Evolutionary conservation across 2,888 invertebrate species (phyloP).

Genomic region (Leuctra nigra): DNA sequence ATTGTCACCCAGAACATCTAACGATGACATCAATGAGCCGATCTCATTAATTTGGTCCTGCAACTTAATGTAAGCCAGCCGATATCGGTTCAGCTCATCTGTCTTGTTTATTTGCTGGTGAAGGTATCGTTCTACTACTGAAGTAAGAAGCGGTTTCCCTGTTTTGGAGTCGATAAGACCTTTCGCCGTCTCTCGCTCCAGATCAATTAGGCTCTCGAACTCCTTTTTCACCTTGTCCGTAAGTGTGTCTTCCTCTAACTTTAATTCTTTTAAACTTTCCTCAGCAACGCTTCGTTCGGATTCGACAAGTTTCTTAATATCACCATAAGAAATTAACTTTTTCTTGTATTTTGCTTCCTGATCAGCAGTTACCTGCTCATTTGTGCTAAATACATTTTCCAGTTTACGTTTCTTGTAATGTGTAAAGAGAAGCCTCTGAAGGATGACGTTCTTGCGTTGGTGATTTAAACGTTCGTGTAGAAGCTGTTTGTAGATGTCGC

Average conservation of each 20-base stretch:
- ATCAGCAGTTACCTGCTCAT: neutral
- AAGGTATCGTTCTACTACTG: conserved; percentile 35
- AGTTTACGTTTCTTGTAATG: conserved; percentile 37
- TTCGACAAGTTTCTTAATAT: conserved; percentile 30
- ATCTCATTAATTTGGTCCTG: conserved; percentile 36
- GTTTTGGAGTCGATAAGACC: conserved; percentile 39
- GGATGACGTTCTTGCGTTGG: conserved; percentile 34
- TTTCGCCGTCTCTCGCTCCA: conserved; percentile 36
- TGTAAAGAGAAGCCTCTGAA: conserved; percentile 37
- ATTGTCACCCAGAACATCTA: conserved; percentile 43
- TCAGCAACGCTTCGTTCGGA: conserved; percentile 28
- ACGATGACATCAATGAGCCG: conserved; percentile 25
- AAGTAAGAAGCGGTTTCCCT: conserved; percentile 33
- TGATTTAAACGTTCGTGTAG: conserved; percentile 11
- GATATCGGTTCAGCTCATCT: conserved; percentile 34
- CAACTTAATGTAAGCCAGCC: conserved; percentile 36
- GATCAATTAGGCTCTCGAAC: conserved; percentile 32
- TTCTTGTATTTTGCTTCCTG: conserved; percentile 33
- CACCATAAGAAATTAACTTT: conserved; percentile 33
- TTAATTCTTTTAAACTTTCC: neutral
- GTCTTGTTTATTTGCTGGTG: conserved; percentile 34
- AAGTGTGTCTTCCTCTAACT: neutral
- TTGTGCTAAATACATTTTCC: neutral
- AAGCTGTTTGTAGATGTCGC: neutral
- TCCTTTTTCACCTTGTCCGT: conserved; percentile 27